These are phyloP conservation scores for Scylla paramamosain DNA, from an alignment of 1,140 invertebrate species.

Conservation along the genomic window DNA sequence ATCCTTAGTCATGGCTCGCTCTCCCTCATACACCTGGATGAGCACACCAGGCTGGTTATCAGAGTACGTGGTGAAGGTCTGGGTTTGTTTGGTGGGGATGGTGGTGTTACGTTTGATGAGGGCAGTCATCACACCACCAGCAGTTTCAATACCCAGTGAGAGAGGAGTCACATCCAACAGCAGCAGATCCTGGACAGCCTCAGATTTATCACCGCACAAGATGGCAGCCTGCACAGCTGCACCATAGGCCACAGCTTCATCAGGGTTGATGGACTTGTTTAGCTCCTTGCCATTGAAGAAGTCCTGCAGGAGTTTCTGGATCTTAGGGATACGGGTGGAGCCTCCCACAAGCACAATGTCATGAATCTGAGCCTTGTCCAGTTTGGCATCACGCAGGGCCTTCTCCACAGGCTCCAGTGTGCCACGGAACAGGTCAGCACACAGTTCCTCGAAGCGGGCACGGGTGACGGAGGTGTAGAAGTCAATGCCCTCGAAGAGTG, in stretches of 20 bases:
- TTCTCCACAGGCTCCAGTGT: constrained; percentile 40
- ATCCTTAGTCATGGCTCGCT: constrained; percentile 42
- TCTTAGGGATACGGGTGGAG: constrained; percentile 44
- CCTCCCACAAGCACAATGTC: constrained; percentile 49
- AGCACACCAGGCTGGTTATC: constrained; percentile 44
- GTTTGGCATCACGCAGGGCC: constrained; percentile 39
- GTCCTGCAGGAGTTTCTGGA: constrained; percentile 49
- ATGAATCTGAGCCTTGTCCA: constrained; percentile 52
- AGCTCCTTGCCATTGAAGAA: constrained; percentile 56
- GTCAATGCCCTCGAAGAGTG: constrained; percentile 39
- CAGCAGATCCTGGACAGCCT: constrained; percentile 39
- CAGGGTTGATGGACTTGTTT: constrained; percentile 54
- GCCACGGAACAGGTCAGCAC: constrained; percentile 36
- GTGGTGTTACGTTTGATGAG: constrained; percentile 35
- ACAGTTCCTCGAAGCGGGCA: constrained; percentile 49
- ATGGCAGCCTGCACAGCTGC: constrained; percentile 44
- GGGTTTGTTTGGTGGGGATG: constrained; percentile 42
- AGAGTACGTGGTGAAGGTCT: constrained; percentile 40
- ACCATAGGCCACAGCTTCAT: constrained; percentile 49
- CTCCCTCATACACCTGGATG: constrained; percentile 43
- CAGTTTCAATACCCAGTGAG: constrained; percentile 36
- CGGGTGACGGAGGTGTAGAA: constrained; percentile 47
- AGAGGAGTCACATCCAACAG: constrained; percentile 40
- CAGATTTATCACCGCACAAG: constrained; percentile 40
- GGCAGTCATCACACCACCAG: constrained; percentile 36